Evolutionary conservation across 2,113 vertebrate species (phyloP).

Genomic region (Sminthopsis crassicaudata): DNA sequence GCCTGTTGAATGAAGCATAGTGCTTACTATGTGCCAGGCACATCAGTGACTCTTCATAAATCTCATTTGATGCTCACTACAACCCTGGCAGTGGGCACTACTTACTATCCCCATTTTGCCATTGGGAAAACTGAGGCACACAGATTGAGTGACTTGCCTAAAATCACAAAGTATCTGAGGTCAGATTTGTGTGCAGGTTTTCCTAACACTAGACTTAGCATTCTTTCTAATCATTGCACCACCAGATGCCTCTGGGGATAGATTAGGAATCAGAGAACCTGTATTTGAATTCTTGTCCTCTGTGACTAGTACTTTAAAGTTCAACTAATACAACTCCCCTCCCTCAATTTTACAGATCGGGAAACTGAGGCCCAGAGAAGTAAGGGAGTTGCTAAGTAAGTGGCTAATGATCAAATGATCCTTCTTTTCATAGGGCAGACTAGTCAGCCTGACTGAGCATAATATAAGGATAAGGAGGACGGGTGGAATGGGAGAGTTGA

Average conservation of each 20-base stretch:
- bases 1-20: neutral
- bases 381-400: neutral
- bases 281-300: neutral
- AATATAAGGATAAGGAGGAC: neutral
- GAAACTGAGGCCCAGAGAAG: neutral
- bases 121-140: neutral
- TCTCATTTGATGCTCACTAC: neutral
- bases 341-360: neutral
- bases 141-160: neutral
- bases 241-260: neutral
- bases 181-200: neutral
- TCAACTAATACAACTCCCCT: neutral
- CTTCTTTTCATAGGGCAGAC: neutral
- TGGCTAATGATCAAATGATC: neutral
- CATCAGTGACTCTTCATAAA: neutral
- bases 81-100: neutral
- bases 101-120: neutral
- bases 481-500: neutral
- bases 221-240: neutral
- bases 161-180: neutral
- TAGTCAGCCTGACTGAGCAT: neutral
- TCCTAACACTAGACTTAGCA: neutral
- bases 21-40: neutral
- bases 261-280: neutral
- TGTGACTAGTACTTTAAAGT: neutral